phyloP scores from a whole-genome alignment of 2,113 vertebrate species.

The Limnothrissa miodon region DNA sequence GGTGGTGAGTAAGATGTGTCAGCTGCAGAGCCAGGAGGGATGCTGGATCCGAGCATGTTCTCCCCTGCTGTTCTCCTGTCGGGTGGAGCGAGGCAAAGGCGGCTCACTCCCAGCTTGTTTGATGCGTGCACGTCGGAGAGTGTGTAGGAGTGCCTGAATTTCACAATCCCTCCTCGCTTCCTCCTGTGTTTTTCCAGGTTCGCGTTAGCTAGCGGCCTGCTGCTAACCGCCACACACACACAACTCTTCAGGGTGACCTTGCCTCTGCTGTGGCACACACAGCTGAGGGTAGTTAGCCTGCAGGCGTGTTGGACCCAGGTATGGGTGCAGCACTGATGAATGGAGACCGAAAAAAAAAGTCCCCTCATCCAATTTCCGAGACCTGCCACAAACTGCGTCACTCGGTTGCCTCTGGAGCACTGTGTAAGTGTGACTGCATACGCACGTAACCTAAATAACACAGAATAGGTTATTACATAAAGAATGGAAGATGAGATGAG shows the following conservation, averaged over 20 bases:
- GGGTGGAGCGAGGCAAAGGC: background rate
- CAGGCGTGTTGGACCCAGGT: conserved; percentile 24
- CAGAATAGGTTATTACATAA: conserved; percentile 35
- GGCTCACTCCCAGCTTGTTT: background rate
- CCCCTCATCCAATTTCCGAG: conserved; percentile 49
- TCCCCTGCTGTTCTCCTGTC: background rate
- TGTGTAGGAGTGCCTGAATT: conserved; percentile 50
- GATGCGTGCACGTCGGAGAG: conserved; percentile 12
- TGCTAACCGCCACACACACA: conserved; percentile 16
- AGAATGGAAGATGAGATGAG: background rate
- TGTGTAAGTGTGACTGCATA: conserved; percentile 45
- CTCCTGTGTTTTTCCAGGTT: conserved; percentile 21
- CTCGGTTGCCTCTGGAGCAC: conserved; percentile 39
- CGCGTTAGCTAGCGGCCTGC: conserved; percentile 9
- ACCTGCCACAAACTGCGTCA: conserved; percentile 58
- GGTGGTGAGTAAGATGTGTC: conserved; percentile 16
- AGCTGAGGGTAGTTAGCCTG: conserved; percentile 18
- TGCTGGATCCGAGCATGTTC: background rate
- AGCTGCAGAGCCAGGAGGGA: background rate
- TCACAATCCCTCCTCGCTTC: conserved; percentile 7
- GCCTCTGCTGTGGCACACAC: conserved; percentile 8
- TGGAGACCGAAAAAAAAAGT: conserved; percentile 12
- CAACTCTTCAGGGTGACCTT: conserved; percentile 16
- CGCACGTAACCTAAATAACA: conserved; percentile 59
- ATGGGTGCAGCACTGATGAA: conserved; percentile 25